Evolutionary conservation across 1,140 invertebrate species (phyloP).

Genomic region (Pemphigus obesinymphae): DNA sequence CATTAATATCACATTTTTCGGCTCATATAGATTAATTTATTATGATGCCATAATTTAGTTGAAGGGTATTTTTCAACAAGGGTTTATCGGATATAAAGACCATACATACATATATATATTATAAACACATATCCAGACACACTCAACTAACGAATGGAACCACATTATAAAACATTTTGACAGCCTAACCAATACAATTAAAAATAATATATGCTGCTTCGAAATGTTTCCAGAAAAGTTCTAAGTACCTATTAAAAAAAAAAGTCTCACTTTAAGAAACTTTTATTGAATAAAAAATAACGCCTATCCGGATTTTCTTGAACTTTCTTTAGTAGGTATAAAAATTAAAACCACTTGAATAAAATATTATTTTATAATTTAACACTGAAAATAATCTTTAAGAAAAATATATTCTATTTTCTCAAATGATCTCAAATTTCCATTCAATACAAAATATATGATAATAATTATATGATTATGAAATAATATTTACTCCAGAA

Average conservation of each 20-base stretch:
- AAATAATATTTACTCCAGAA: no score
- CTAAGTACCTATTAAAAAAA: neutral
- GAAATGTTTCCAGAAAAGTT: neutral
- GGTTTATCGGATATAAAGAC: neutral
- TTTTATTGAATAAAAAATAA: neutral
- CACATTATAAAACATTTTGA: slow-evolving; percentile 14
- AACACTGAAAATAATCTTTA: neutral
- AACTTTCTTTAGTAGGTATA: no score
- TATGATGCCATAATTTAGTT: neutral
- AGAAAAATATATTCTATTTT: neutral
- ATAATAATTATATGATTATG: no score
- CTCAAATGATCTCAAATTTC: neutral
- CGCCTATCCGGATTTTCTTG: neutral
- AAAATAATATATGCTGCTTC: neutral
- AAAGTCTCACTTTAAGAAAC: neutral
- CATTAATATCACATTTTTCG: neutral
- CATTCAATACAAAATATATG: no score
- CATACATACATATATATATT: neutral
- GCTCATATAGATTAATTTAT: slow-evolving; percentile 11
- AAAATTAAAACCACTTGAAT: neutral
- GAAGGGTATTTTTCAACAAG: slow-evolving; percentile 1
- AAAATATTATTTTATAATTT: neutral
- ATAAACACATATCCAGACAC: neutral
- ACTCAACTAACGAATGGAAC: no score
- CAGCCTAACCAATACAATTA: neutral